A percentile compares a stretch with the other conserved stretches of the same genome.
phyloP scores from a whole-genome alignment of 2,888 invertebrate genomes.

The Brassicogethes aeneus region DNA sequence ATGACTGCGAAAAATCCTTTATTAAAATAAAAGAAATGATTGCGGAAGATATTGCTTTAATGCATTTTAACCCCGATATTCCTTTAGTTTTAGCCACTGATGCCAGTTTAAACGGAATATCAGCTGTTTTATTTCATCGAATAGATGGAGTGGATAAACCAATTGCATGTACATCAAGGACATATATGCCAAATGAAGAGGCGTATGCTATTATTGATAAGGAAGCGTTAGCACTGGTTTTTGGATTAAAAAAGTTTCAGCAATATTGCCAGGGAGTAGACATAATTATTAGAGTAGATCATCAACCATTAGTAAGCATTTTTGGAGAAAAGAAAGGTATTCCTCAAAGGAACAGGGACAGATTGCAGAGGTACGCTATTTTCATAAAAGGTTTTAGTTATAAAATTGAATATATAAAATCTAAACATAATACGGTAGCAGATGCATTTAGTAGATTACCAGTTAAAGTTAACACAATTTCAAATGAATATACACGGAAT shows the following conservation, averaged over 20 bases:
- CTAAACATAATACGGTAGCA: constrained; percentile 7
- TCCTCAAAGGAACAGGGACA: constrained; percentile 25
- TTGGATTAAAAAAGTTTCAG: constrained; percentile 25
- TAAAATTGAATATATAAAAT: constrained; percentile 8
- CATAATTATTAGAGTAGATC: constrained; percentile 27
- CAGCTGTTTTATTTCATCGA: constrained; percentile 18
- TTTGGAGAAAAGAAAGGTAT: constrained; percentile 26
- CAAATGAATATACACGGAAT: background rate
- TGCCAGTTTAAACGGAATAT: constrained; percentile 19
- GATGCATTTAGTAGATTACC: constrained; percentile 3
- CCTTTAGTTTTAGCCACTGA: constrained; percentile 13
- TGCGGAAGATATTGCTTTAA: constrained; percentile 5
- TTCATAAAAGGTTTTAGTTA: constrained; percentile 6
- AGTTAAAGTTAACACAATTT: background rate
- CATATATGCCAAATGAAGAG: constrained; percentile 19
- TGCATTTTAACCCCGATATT: constrained; percentile 11
- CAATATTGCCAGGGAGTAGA: constrained; percentile 27
- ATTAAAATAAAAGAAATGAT: constrained; percentile 8
- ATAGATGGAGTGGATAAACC: constrained; percentile 21
- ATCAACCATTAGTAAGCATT: constrained; percentile 26
- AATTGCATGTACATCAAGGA: constrained; percentile 23
- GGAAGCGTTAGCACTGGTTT: constrained; percentile 28
- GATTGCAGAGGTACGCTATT: constrained; percentile 25
- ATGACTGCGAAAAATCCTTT: constrained; percentile 7
- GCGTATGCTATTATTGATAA: constrained; percentile 16